phyloP scores from a whole-genome alignment of 2,888 invertebrate genomes.

The Tetropium fuscum region DNA sequence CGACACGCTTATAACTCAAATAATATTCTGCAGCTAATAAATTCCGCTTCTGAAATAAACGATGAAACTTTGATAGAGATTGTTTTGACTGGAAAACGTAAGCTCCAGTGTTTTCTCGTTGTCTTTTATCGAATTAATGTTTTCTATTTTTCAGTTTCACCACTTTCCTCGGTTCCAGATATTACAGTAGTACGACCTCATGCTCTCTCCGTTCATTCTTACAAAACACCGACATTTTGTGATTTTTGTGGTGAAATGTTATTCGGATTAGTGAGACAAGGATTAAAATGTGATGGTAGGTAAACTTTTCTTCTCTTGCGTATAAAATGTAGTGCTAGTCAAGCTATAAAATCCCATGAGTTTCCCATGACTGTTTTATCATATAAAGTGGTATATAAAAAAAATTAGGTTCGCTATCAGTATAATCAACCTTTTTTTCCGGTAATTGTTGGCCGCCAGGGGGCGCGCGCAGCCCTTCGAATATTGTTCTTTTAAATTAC shows the following conservation, averaged over 20 bases:
- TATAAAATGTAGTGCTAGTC: constrained; percentile 5
- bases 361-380: too few relatives aligned
- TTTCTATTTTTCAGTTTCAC: constrained; percentile 21
- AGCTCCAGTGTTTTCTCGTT: constrained; percentile 47
- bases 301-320: constrained; percentile 6
- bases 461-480: too few relatives aligned
- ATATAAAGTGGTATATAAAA: too few relatives aligned
- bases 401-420: too few relatives aligned
- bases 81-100: constrained; percentile 86
- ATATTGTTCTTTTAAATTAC: too few relatives aligned
- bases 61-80: constrained; percentile 98
- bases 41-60: constrained; percentile 88
- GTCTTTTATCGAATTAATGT: not conserved
- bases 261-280: constrained; percentile 97
- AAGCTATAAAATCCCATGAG: constrained; percentile 15
- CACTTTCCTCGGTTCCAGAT: constrained; percentile 52
- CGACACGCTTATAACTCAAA: constrained; percentile 94
- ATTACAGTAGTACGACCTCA: constrained; percentile 85
- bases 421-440: too few relatives aligned
- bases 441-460: too few relatives aligned
- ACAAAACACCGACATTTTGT: constrained; percentile 99
- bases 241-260: constrained; percentile 99
- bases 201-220: constrained; percentile 95
- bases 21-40: constrained; percentile 94
- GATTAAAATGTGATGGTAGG: constrained; percentile 97